Evolutionary conservation across 2,888 invertebrate species (phyloP).

Genomic region (Opisthograptis luteolata): DNA sequence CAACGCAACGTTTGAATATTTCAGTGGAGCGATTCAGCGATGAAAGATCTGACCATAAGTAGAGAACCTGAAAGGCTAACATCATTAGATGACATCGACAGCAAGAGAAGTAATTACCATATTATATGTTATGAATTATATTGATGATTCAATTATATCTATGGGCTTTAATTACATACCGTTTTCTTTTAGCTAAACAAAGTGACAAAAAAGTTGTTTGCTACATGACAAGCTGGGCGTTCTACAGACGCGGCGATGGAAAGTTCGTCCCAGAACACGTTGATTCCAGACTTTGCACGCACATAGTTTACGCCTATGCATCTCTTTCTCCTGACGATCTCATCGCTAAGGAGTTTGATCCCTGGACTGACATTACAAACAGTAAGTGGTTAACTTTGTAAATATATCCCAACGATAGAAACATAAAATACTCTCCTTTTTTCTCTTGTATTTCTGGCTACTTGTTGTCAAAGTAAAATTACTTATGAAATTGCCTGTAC

Average conservation of each 20-base stretch:
- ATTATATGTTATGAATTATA: too few species aligned
- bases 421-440: not conserved
- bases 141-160: too few species aligned
- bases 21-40: slow-evolving; percentile 58
- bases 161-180: too few species aligned
- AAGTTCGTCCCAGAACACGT: slow-evolving; percentile 94
- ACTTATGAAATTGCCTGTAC: too few species aligned
- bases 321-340: slow-evolving; percentile 92
- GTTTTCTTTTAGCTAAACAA: slow-evolving; percentile 57
- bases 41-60: slow-evolving; percentile 47
- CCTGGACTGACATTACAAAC: slow-evolving; percentile 94
- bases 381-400: slow-evolving; percentile 77
- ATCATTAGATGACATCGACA: slow-evolving; percentile 44
- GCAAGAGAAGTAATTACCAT: slow-evolving; percentile 67
- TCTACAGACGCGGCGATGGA: slow-evolving; percentile 92
- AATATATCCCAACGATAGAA: not conserved
- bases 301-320: slow-evolving; percentile 95
- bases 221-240: slow-evolving; percentile 95
- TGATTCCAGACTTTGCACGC: slow-evolving; percentile 92
- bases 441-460: too few species aligned
- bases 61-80: slow-evolving; percentile 51
- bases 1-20: too few species aligned
- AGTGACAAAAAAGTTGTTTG: slow-evolving; percentile 87
- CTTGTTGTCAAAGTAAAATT: too few species aligned
- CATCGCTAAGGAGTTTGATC: slow-evolving; percentile 91